Evolutionary conservation across 30 jellyfish, hydroid and myxozoan genomes (phyloP).

Genomic region (Nemopilema nomurai): DNA sequence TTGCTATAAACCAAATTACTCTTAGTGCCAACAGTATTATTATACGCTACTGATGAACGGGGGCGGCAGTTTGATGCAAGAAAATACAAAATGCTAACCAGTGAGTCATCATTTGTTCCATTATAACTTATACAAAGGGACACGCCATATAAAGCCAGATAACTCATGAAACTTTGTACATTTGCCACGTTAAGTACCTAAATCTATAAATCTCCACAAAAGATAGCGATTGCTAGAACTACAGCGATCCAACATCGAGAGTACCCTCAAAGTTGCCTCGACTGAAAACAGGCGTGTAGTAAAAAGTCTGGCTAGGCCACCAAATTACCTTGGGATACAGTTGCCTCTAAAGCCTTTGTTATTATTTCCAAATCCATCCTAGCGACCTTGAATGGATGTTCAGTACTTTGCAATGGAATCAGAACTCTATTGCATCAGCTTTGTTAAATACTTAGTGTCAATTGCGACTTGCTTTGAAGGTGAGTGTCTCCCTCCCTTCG

Average conservation of each 20-base stretch:
- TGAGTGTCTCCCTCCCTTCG: constrained; percentile 38
- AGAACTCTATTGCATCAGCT: background rate
- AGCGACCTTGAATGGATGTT: background rate
- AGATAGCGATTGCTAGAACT: background rate
- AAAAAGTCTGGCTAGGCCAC: background rate
- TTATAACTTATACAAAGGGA: too few relatives aligned
- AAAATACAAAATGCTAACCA: too few relatives aligned
- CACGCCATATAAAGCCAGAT: too few relatives aligned
- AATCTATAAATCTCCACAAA: background rate
- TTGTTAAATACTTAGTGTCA: background rate
- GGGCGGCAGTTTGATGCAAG: too few relatives aligned
- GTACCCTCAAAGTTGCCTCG: background rate
- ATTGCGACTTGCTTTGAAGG: background rate
- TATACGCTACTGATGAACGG: too few relatives aligned
- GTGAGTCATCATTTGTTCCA: too few relatives aligned
- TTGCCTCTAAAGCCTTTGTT: constrained; percentile 84
- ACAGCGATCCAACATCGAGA: background rate
- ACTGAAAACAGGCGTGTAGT: background rate
- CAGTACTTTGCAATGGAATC: background rate
- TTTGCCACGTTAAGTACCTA: too few relatives aligned
- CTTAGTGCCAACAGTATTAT: too few relatives aligned
- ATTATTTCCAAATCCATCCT: constrained; percentile 58
- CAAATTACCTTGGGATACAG: constrained; percentile 88
- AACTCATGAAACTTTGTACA: too few relatives aligned
- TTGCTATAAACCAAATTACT: too few relatives aligned